A percentile compares a stretch with the other conserved stretches of the same genome.
Evolutionary conservation across 2,888 invertebrate genomes (phyloP).

Genomic region (Drosophila neutralis): DNA sequence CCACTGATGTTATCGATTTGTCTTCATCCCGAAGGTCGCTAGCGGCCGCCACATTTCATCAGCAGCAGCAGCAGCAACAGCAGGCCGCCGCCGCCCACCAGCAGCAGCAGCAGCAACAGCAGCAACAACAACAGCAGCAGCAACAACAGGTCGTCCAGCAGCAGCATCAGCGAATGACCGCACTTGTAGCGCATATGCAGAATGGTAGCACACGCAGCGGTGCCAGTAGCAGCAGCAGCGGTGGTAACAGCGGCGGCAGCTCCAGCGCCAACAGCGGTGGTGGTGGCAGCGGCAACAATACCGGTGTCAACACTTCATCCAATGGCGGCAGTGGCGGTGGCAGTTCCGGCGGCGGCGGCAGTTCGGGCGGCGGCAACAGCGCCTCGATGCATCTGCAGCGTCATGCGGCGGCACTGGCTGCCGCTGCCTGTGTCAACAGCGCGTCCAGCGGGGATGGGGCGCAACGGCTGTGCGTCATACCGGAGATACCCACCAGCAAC

Average conservation of each 20-base stretch:
- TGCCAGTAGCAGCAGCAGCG: neutral
- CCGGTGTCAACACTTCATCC: constrained; percentile 25
- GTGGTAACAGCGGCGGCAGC: constrained; percentile 7
- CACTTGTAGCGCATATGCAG: constrained; percentile 65
- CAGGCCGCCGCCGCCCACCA: constrained; percentile 73
- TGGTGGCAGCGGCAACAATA: constrained; percentile 15
- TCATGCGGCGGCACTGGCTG: constrained; percentile 80
- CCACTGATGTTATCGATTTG: constrained; percentile 86
- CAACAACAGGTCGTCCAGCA: constrained; percentile 63
- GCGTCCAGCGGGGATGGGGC: constrained; percentile 67
- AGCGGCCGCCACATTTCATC: constrained; percentile 80
- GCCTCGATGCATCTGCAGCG: constrained; percentile 86
- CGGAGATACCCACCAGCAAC: constrained; percentile 88
- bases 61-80: constrained; percentile 78
- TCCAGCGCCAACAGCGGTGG: constrained; percentile 19
- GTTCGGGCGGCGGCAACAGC: constrained; percentile 52
- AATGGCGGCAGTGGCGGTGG: constrained; percentile 40
- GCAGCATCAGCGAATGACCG: constrained; percentile 77
- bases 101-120: constrained; percentile 73
- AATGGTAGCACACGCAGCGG: constrained; percentile 58
- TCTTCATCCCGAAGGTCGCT: constrained; percentile 86
- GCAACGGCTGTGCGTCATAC: constrained; percentile 87
- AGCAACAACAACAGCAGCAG: constrained; percentile 70
- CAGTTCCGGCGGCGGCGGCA: constrained; percentile 5
- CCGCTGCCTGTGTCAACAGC: constrained; percentile 70